phyloP scores from a whole-genome alignment of 2,888 invertebrate genomes.

The Choristoneura rosaceana region DNA sequence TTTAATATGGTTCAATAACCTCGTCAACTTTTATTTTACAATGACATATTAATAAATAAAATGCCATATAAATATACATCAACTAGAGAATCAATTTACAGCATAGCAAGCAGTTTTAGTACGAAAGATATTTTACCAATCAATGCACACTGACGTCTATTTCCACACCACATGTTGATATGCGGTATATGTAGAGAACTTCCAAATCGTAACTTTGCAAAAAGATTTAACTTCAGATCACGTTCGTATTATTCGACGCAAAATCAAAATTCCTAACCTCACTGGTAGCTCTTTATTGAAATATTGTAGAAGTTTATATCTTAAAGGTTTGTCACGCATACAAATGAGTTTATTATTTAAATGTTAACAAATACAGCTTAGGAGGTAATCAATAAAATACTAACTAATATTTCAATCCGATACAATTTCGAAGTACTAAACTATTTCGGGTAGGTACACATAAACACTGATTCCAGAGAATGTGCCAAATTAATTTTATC shows the following conservation, averaged over 20 bases:
- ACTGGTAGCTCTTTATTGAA: slow-evolving; percentile 31
- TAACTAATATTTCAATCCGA: neutral
- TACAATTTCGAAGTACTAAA: neutral
- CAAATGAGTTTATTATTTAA: neutral
- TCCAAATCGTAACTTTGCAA: slow-evolving; percentile 19
- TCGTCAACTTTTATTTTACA: neutral
- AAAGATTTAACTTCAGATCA: slow-evolving; percentile 30
- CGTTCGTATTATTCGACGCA: slow-evolving; percentile 33
- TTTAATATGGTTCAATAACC: slow-evolving; percentile 10
- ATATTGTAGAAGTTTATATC: slow-evolving; percentile 28
- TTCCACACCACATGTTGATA: neutral
- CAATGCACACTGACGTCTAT: neutral
- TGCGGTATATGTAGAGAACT: slow-evolving; percentile 48
- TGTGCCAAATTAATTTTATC: neutral
- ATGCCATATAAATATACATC: neutral
- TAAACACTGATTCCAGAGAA: neutral
- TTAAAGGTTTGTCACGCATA: neutral
- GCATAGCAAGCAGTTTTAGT: neutral
- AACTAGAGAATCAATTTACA: neutral
- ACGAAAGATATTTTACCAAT: neutral
- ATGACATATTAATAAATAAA: neutral
- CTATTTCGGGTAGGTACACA: neutral
- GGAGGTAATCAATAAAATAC: neutral
- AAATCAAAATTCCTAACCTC: slow-evolving; percentile 31
- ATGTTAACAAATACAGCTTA: neutral